A percentile compares a stretch with the other conserved stretches of the same genome.
Conservation (phyloP, 2,113 vertebrate genomes). For the Muscicapa adusta region DNA sequence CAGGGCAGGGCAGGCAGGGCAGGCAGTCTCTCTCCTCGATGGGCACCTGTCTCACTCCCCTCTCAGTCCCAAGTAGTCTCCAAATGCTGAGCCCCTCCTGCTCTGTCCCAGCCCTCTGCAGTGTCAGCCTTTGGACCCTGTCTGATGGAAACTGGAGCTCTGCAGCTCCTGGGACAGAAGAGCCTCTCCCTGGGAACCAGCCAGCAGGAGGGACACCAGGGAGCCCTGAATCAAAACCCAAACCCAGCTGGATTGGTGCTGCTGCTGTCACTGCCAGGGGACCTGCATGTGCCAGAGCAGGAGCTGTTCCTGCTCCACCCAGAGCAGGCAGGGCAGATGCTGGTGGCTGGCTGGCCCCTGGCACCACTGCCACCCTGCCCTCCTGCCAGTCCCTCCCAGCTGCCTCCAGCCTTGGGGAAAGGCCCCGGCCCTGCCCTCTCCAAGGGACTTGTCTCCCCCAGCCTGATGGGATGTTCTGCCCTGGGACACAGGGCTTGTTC, state of each 20-base stretch:
- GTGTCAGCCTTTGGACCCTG: neutral
- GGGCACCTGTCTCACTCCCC: neutral
- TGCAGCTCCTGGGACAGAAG: neutral
- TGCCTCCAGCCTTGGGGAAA: neutral
- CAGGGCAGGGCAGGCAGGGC: neutral
- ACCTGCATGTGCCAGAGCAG: neutral
- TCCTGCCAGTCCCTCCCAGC: neutral
- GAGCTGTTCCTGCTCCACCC: neutral
- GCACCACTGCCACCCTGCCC: neutral
- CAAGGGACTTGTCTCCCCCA: neutral
- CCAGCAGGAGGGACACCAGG: neutral
- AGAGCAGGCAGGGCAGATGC: fast-evolving
- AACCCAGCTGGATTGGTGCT: neutral
- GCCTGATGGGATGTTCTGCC: neutral
- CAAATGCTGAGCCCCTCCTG: neutral
- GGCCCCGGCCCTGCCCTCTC: neutral
- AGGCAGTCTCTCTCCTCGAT: neutral
- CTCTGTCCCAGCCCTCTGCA: neutral
- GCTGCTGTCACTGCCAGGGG: neutral
- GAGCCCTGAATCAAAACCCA: neutral
- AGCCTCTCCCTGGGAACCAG: neutral
- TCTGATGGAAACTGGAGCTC: neutral
- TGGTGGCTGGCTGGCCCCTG: neutral
- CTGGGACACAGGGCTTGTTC: neutral
- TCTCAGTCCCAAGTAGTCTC: neutral